Percentiles rank a stretch among this genome's conserved stretches.
Conservation (phyloP, 2,888 invertebrate species). For the Alsophila aescularia region DNA sequence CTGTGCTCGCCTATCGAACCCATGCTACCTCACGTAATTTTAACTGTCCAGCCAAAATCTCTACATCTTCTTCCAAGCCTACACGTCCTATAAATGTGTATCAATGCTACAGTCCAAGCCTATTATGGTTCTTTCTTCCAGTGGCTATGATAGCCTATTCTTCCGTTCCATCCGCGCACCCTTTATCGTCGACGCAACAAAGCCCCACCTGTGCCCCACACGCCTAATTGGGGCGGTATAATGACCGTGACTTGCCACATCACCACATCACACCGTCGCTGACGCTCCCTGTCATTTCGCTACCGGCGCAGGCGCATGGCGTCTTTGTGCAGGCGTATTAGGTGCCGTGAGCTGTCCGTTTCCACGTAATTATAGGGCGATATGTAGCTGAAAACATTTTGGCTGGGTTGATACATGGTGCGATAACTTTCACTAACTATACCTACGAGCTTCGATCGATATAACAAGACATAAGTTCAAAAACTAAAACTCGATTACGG, state of each 20-base stretch:
- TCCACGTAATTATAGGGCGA: constrained; percentile 17
- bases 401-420: constrained; percentile 13
- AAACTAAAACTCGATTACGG: too few species aligned
- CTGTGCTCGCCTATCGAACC: too few species aligned
- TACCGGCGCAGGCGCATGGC: constrained; percentile 19
- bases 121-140: not conserved
- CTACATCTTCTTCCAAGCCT: not conserved
- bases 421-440: not conserved
- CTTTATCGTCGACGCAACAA: constrained; percentile 1
- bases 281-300: constrained; percentile 48
- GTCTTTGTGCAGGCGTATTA: constrained; percentile 20
- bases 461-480: too few species aligned
- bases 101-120: not conserved
- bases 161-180: not conserved
- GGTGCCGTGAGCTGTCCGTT: constrained; percentile 28
- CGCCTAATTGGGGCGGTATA: constrained; percentile 35
- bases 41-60: too few species aligned
- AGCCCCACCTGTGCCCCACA: constrained; percentile 18
- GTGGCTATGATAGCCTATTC: constrained; percentile 2
- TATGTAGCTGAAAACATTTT: constrained; percentile 26
- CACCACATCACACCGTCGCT: constrained; percentile 2
- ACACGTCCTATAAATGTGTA: not conserved
- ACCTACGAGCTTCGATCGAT: too few species aligned
- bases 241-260: constrained; percentile 54
- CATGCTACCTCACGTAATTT: too few species aligned